phyloP scores from a whole-genome alignment of 2,888 invertebrate genomes.

The Erebia ligea region DNA sequence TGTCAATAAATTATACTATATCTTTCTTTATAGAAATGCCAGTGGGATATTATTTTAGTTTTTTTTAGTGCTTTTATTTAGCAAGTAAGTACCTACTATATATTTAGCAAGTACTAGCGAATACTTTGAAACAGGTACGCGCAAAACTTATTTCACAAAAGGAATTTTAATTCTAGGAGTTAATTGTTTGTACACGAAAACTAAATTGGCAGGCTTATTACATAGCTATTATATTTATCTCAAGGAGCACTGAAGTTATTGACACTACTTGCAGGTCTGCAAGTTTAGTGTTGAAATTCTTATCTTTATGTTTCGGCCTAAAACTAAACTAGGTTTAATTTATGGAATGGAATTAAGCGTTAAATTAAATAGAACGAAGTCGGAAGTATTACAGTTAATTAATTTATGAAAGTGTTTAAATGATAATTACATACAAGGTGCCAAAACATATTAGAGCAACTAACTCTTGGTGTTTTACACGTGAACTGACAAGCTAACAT shows the following conservation, averaged over 20 bases:
- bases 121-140: not conserved
- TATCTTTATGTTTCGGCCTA: not conserved
- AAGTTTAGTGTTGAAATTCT: too few relatives aligned
- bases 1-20: slow-evolving; percentile 27
- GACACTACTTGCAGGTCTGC: too few relatives aligned
- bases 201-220: too few relatives aligned
- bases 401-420: slow-evolving; percentile 8
- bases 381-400: not conserved
- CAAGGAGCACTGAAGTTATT: too few relatives aligned
- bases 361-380: not conserved
- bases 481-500: not conserved
- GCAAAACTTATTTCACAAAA: not conserved
- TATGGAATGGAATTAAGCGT: not conserved
- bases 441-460: slow-evolving; percentile 14
- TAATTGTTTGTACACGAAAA: not conserved
- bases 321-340: not conserved
- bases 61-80: not conserved
- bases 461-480: slow-evolving; percentile 3
- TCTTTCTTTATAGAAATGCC: slow-evolving; percentile 20
- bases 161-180: too few relatives aligned
- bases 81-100: not conserved
- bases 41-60: slow-evolving; percentile 5
- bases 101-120: not conserved
- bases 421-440: not conserved
- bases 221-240: too few relatives aligned